Evolutionary conservation across 1,140 invertebrate genomes (phyloP).

Genomic region (Odontomachus brunneus): DNA sequence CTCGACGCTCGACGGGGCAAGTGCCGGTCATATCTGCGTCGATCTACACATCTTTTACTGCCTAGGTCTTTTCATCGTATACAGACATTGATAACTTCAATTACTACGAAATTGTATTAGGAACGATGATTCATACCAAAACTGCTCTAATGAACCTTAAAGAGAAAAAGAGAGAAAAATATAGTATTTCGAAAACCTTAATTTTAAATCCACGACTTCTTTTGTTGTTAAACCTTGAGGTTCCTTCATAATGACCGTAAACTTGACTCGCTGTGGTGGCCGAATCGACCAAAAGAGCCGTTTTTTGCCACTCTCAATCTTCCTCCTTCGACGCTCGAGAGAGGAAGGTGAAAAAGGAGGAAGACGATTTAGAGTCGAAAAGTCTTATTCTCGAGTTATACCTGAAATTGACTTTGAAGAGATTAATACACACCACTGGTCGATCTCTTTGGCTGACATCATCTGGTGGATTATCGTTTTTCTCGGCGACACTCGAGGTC

Average conservation of each 20-base stretch:
- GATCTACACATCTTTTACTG: not conserved
- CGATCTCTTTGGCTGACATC: not conserved
- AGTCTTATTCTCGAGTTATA: slow-evolving; percentile 39
- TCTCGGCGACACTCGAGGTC: too few species aligned
- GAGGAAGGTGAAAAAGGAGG: slow-evolving; percentile 28
- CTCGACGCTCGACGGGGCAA: slow-evolving; percentile 77
- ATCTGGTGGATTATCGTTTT: too few species aligned
- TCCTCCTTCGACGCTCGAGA: slow-evolving; percentile 36
- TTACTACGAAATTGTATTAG: not conserved
- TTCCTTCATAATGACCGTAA: slow-evolving; percentile 34
- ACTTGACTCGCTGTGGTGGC: slow-evolving; percentile 23
- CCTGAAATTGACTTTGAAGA: slow-evolving; percentile 55
- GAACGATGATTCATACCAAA: not conserved
- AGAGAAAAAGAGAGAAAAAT: too few species aligned
- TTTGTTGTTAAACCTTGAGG: slow-evolving; percentile 36
- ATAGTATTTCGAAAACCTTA: not conserved
- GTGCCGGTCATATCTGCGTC: slow-evolving; percentile 22
- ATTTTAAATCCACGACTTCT: not conserved
- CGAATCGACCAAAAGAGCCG: slow-evolving; percentile 47
- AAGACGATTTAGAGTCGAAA: slow-evolving; percentile 37
- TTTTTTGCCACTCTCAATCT: slow-evolving; percentile 58
- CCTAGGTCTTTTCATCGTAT: not conserved
- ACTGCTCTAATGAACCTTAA: not conserved
- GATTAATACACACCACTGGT: slow-evolving; percentile 42
- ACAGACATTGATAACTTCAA: not conserved